These are phyloP conservation scores for Ceratotherium simum DNA, from an alignment of 2,113 vertebrate species.

Conservation along the genomic window DNA sequence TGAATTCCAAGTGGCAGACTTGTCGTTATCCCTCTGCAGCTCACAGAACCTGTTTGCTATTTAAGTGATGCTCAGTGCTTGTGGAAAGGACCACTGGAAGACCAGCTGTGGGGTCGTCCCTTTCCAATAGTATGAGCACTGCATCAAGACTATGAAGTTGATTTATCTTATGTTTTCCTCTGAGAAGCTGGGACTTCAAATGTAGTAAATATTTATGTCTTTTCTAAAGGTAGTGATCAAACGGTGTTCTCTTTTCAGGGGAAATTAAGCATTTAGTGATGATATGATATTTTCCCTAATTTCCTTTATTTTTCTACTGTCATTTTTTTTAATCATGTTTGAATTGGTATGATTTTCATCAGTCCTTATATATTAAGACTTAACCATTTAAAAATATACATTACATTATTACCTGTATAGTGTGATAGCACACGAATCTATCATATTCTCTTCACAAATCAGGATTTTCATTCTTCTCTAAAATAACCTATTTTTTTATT, in stretches of 20 bases:
- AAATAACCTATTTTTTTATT: neutral
- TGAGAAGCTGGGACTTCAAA: neutral
- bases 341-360: slow-evolving; percentile 13
- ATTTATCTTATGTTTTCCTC: neutral
- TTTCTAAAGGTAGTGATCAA: neutral
- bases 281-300: neutral
- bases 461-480: neutral
- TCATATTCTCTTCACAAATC: neutral
- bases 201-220: neutral
- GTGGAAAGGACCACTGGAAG: too few relatives aligned
- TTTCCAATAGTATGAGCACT: neutral
- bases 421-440: neutral
- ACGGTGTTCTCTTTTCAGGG: neutral
- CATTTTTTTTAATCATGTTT: neutral
- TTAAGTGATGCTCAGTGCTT: accelerated
- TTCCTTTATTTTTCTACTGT: neutral
- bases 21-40: neutral
- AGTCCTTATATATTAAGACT: neutral
- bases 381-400: neutral
- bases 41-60: accelerated
- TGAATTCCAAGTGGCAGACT: neutral
- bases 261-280: neutral
- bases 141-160: accelerated
- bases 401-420: neutral
- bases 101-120: accelerated